Percentiles rank a stretch among this genome's conserved stretches.
phyloP scores from a whole-genome alignment of 2,113 vertebrate species.

The Mionectes macconnelli region DNA sequence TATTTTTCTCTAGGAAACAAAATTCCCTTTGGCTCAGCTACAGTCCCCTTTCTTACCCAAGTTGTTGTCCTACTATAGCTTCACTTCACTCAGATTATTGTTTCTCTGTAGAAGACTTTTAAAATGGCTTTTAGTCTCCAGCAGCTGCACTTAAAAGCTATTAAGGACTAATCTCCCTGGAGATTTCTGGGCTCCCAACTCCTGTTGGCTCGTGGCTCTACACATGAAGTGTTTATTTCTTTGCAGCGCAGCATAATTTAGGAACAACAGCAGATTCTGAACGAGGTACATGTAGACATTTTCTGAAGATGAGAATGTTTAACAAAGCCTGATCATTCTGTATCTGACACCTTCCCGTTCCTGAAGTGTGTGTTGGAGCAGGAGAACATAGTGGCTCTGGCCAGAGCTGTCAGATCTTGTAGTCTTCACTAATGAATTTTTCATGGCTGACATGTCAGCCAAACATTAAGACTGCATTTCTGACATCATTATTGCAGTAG shows the following conservation, averaged over 20 bases:
- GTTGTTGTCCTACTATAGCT: background rate
- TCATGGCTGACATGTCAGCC: background rate
- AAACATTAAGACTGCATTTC: background rate
- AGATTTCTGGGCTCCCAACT: background rate
- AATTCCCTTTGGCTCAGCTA: background rate
- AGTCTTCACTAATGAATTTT: background rate
- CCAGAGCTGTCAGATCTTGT: background rate
- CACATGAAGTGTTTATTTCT: background rate
- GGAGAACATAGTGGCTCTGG: background rate
- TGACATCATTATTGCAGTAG: background rate
- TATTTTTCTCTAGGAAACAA: background rate
- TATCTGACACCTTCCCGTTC: background rate
- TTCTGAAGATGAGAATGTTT: background rate
- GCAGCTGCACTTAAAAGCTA: background rate
- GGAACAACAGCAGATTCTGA: background rate
- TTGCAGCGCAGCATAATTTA: background rate
- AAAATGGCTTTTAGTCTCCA: background rate
- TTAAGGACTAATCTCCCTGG: background rate
- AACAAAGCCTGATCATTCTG: background rate
- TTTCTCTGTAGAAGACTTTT: background rate
- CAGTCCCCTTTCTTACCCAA: background rate
- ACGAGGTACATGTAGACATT: background rate
- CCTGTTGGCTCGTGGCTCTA: background rate
- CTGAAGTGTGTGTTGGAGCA: background rate
- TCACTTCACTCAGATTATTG: background rate